These are phyloP conservation scores for Choristoneura rosaceana DNA, from an alignment of 2,888 invertebrate species.

Conservation along the genomic window DNA sequence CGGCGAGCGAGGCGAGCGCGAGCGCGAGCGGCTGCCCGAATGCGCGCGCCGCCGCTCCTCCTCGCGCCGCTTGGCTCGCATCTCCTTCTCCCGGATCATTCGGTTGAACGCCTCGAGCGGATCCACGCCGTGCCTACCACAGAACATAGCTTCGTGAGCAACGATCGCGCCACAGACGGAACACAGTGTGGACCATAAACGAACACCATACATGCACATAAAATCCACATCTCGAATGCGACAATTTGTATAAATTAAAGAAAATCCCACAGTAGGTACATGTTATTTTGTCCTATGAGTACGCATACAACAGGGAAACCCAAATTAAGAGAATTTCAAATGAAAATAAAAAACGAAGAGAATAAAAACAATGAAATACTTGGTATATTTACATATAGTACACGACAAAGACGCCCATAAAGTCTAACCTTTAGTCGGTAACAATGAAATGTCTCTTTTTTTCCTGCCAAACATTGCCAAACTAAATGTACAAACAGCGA, in stretches of 20 bases:
- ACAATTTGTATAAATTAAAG: background rate
- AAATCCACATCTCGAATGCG: too few species aligned
- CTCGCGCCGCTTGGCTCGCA: constrained; percentile 87
- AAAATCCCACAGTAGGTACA: background rate
- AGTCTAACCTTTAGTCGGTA: background rate
- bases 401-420: background rate
- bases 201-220: background rate
- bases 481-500: background rate
- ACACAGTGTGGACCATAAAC: background rate
- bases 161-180: background rate
- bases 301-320: background rate
- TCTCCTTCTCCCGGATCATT: constrained; percentile 94
- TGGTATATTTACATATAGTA: background rate
- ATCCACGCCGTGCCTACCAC: constrained; percentile 90
- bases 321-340: background rate
- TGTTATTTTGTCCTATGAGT: background rate
- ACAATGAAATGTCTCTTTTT: background rate
- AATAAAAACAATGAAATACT: background rate
- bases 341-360: background rate
- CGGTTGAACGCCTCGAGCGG: constrained; percentile 95
- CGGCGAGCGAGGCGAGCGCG: constrained; percentile 60
- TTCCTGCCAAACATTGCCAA: background rate
- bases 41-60: constrained; percentile 85
- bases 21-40: constrained; percentile 58
- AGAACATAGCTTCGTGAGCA: constrained; percentile 40